Evolutionary conservation across 1,140 invertebrate genomes (phyloP), one percentile per base, ranked within the genome.

Genomic region (Fragariocoptes setiger): DNA sequence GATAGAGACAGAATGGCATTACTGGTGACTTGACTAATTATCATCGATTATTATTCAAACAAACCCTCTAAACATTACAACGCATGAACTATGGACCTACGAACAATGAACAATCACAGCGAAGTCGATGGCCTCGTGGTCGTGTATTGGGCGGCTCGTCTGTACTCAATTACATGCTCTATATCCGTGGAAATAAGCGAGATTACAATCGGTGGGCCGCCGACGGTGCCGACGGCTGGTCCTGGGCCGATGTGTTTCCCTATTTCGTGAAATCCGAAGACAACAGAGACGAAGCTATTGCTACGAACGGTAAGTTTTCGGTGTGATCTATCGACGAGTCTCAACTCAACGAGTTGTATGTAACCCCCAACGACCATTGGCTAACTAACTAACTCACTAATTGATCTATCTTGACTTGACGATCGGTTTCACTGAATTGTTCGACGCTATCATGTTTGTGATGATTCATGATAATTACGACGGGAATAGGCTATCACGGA

Each of bases 141-240:
- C 39, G 47, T 44, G 50, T 50, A 12, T 39, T 62, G 40, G 67
- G 66, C n/a, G 86, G 86, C 13, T 76, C 76, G 20, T 83, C 77
- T 37, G 79, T 85, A 0, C 64, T 94, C 1, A 94, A 94, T 56
- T 80, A 80, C 2, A 94, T 94, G 88, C 62, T 92, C 0, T 95
- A 95, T 51, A 62, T 94, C 0, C 63, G 88, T 19, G 88, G 86
- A 0, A 86, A 94, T 53, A 70, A 71, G 44, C 68, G 66, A 43
- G 88, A 97, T 54, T 97, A 92, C 54, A 77, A 94, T 51, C 61
- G 65, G 2, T 97, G 88, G 88, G 79, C 82, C 52, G 58, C 66
- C 0, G 50, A 71, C 19, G 88, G 88, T 0, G 92, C 90, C 49
- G 66, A 66, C 0, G 80, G 80, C 2, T 97, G 88, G 88, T 71